These are phyloP conservation scores for Troides oblongomaculatus DNA, from an alignment of 2,888 invertebrate genomes.

Conservation along the genomic window DNA sequence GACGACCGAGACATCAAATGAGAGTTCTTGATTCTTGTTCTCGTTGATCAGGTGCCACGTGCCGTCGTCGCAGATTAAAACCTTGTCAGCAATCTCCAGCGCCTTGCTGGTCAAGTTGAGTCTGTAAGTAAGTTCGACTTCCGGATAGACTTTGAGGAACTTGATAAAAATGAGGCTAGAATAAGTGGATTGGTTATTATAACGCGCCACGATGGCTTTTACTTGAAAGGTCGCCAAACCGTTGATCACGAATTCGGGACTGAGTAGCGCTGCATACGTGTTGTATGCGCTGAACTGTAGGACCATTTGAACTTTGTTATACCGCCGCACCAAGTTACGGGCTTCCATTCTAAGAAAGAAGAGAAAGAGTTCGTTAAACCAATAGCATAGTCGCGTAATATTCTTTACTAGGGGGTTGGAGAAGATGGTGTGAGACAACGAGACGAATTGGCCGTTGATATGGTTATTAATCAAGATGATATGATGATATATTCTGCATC, in stretches of 20 bases:
- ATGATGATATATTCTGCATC: too few relatives aligned
- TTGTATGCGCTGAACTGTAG: conserved; percentile 44
- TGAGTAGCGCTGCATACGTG: conserved; percentile 40
- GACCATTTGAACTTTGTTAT: conserved; percentile 42
- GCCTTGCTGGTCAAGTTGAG: conserved; percentile 44
- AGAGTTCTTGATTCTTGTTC: conserved; percentile 43
- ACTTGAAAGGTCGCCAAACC: conserved; percentile 44
- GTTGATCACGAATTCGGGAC: conserved; percentile 43
- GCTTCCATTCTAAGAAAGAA: conserved; percentile 42
- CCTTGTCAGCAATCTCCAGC: conserved; percentile 39
- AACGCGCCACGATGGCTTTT: conserved; percentile 42
- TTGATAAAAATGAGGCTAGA: conserved; percentile 46
- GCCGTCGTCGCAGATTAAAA: conserved; percentile 48
- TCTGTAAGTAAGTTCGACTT: conserved; percentile 44
- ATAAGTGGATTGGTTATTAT: conserved; percentile 43
- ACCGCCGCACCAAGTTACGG: conserved; percentile 41
- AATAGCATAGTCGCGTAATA: not conserved
- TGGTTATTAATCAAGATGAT: too few relatives aligned
- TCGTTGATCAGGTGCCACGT: conserved; percentile 50
- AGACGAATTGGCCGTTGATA: too few relatives aligned
- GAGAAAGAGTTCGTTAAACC: not conserved
- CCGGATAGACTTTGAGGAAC: conserved; percentile 40
- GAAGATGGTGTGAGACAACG: too few relatives aligned
- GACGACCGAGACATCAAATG: conserved; percentile 41
- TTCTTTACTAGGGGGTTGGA: too few relatives aligned